A percentile compares a stretch with the other conserved stretches of the same genome.
Conservation (phyloP, 92 coral and sea anemone genomes). For the Umimayanthus kanabou region DNA sequence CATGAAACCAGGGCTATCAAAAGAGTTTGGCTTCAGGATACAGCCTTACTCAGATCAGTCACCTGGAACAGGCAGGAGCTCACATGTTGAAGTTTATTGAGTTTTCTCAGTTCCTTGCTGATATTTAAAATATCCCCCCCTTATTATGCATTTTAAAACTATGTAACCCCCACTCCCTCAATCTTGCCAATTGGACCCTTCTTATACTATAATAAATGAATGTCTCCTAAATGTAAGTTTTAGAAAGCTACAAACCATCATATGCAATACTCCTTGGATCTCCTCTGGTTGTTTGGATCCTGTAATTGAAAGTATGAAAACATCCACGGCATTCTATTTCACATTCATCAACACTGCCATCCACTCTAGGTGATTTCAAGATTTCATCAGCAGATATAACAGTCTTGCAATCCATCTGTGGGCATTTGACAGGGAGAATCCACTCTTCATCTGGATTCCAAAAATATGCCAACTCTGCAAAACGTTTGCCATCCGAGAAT, state of each 20-base stretch:
- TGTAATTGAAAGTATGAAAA: constrained; percentile 17
- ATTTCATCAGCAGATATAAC: constrained; percentile 46
- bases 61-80: too few species aligned
- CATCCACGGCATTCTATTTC: constrained; percentile 45
- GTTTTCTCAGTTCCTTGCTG: background rate
- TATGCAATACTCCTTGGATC: constrained; percentile 54
- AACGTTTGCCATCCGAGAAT: constrained; percentile 72
- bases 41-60: too few species aligned
- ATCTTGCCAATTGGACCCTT: background rate
- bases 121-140: background rate
- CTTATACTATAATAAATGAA: background rate
- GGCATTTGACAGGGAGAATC: constrained; percentile 47
- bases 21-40: too few species aligned
- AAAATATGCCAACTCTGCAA: constrained; percentile 61
- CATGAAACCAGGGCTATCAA: too few species aligned
- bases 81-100: too few species aligned
- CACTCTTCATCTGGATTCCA: constrained; percentile 66
- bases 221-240: background rate
- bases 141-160: background rate
- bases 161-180: background rate
- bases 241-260: constrained; percentile 28
- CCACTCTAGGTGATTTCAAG: constrained; percentile 33
- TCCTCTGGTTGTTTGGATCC: constrained; percentile 15
- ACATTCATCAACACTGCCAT: constrained; percentile 31
- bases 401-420: constrained; percentile 26